A percentile compares a stretch with the other conserved stretches of the same genome.
phyloP scores from a whole-genome alignment of 2,888 invertebrate species.

The Patella depressa region DNA sequence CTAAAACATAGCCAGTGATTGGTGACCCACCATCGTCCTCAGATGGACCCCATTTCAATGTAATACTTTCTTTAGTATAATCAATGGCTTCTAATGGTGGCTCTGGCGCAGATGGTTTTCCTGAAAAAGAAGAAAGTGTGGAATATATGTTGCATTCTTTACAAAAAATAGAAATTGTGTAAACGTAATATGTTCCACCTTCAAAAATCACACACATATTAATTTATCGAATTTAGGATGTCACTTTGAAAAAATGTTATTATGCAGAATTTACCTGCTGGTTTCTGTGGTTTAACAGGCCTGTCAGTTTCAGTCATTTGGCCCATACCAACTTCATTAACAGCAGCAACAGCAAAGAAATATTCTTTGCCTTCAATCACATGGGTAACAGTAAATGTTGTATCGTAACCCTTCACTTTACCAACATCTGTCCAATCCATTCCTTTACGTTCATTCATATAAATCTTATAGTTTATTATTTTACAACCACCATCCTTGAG shows the following conservation, averaged over 20 bases:
- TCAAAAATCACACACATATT: neutral
- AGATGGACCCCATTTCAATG: constrained; percentile 59
- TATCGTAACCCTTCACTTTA: constrained; percentile 50
- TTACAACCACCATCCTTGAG: constrained; percentile 62
- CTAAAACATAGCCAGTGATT: constrained; percentile 83
- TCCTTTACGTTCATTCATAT: constrained; percentile 38
- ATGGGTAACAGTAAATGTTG: constrained; percentile 44
- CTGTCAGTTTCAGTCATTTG: constrained; percentile 45
- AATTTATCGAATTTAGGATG: neutral
- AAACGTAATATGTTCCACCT: neutral
- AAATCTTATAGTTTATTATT: constrained; percentile 54
- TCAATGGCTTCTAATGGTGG: constrained; percentile 56
- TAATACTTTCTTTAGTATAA: constrained; percentile 48
- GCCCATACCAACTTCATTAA: constrained; percentile 83
- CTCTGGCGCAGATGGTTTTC: constrained; percentile 56
- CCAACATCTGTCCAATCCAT: constrained; percentile 52
- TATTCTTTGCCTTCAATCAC: constrained; percentile 73
- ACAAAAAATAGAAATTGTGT: no score
- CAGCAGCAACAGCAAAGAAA: constrained; percentile 88
- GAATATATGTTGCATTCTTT: no score
- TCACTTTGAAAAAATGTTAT: neutral
- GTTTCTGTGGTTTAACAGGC: constrained; percentile 55
- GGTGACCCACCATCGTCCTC: constrained; percentile 83
- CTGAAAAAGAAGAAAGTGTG: constrained; percentile 29
- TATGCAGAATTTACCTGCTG: constrained; percentile 77